phyloP scores from a whole-genome alignment of 1,140 invertebrate genomes.

The Saccostrea glomerata region DNA sequence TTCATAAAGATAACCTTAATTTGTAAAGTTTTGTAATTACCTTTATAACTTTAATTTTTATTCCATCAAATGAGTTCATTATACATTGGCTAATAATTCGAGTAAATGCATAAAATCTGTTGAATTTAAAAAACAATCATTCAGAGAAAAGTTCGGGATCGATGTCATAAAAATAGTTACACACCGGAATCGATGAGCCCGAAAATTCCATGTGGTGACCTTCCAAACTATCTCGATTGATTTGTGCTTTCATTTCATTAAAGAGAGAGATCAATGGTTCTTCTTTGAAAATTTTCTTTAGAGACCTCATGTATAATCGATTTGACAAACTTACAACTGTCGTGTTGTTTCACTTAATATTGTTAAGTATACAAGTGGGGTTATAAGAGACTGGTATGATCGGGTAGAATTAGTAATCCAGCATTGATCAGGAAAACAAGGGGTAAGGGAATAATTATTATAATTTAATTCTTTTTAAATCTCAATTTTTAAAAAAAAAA shows the following conservation, averaged over 20 bases:
- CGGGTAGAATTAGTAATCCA: no score
- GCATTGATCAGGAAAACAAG: no score
- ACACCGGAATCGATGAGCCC: not conserved
- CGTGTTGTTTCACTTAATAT: conserved; percentile 29
- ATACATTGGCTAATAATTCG: no score
- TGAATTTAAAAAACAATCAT: not conserved
- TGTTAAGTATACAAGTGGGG: not conserved
- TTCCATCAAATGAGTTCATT: no score
- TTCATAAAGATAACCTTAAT: no score
- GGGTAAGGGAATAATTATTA: no score
- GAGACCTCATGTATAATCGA: conserved; percentile 20
- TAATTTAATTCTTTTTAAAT: no score
- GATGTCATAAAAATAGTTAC: not conserved
- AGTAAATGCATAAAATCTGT: no score
- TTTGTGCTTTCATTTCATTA: conserved; percentile 16
- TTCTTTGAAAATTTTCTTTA: conserved; percentile 29
- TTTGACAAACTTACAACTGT: conserved; percentile 27
- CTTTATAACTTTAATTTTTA: no score
- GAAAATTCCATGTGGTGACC: not conserved
- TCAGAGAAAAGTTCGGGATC: not conserved
- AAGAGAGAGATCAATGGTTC: conserved; percentile 13
- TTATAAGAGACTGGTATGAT: not conserved
- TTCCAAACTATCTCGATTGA: not conserved
- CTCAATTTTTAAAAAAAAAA: no score
- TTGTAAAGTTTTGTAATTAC: no score